phyloP scores from a whole-genome alignment of 2,888 invertebrate species.

The Philereme transversata region DNA sequence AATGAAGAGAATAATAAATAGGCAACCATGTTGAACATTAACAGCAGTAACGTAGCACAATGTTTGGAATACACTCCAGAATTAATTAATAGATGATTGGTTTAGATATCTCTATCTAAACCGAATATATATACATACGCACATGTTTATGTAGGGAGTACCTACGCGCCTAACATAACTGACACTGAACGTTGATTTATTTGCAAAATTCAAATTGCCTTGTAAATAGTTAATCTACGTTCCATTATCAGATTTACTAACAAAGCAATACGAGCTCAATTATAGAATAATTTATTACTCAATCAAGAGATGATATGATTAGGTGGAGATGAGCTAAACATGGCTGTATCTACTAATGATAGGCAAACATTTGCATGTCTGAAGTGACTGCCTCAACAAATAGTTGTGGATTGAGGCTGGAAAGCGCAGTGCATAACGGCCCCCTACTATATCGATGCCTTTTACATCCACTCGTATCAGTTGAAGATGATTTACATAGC shows the following conservation, averaged over 20 bases:
- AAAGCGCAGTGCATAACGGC: too few species aligned
- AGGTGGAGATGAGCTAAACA: constrained; percentile 14
- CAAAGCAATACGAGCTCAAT: constrained; percentile 29
- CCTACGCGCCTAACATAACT: neutral
- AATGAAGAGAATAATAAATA: too few species aligned
- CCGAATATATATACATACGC: constrained; percentile 1
- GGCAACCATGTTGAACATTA: too few species aligned
- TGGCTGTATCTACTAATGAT: constrained; percentile 6
- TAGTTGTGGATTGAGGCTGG: too few species aligned
- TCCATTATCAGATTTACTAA: constrained; percentile 35
- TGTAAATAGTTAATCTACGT: constrained; percentile 36
- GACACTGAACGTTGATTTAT: constrained; percentile 27
- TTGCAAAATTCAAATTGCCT: constrained; percentile 34
- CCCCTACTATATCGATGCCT: too few species aligned
- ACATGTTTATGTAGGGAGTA: neutral
- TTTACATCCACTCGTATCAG: too few species aligned
- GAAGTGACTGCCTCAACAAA: neutral
- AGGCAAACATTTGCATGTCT: too few species aligned
- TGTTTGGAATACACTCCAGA: constrained; percentile 17
- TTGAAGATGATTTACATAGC: too few species aligned
- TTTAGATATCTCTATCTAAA: constrained; percentile 48
- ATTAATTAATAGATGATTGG: constrained; percentile 67
- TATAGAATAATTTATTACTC: constrained; percentile 33
- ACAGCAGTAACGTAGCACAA: too few species aligned
- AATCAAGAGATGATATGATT: constrained; percentile 31